phyloP scores from a whole-genome alignment of 2,797 vertebrate species.

The Sternarchorhynchus goeldii region DNA sequence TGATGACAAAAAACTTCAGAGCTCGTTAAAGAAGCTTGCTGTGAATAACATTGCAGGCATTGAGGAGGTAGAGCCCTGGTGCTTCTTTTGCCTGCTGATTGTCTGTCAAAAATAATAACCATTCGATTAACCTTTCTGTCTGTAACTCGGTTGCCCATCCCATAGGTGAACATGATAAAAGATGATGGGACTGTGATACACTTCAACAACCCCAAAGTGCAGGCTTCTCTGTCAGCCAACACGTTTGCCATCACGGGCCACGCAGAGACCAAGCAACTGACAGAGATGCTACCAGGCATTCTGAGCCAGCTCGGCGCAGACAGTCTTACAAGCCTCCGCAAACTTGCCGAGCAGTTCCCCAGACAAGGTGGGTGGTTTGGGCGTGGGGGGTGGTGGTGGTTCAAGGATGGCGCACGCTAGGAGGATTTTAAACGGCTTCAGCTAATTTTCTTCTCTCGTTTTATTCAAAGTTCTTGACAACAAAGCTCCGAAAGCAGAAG shows the following conservation, averaged over 20 bases:
- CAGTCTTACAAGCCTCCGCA: constrained; percentile 97
- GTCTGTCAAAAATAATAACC: not conserved
- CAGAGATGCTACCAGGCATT: constrained; percentile 98
- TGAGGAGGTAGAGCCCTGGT: constrained; percentile 84
- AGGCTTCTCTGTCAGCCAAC: constrained; percentile 96
- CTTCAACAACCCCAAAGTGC: constrained; percentile 99
- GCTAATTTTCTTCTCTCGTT: constrained; percentile 12
- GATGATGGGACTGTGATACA: constrained; percentile 98
- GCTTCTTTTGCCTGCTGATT: not conserved
- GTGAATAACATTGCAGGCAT: constrained; percentile 99
- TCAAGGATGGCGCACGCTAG: not conserved
- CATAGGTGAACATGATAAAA: constrained; percentile 98
- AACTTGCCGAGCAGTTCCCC: constrained; percentile 96
- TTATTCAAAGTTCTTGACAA: constrained; percentile 86
- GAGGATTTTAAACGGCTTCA: not conserved
- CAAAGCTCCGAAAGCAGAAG: constrained; percentile 92
- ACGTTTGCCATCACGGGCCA: constrained; percentile 98
- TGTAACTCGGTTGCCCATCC: not conserved
- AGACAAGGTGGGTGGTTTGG: constrained; percentile 82
- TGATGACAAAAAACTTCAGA: constrained; percentile 98
- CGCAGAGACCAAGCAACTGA: constrained; percentile 96
- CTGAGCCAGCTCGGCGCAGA: constrained; percentile 97
- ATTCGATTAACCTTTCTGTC: not conserved
- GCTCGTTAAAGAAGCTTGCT: constrained; percentile 95
- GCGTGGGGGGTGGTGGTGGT: no score